Evolutionary conservation across 1,140 invertebrate species (phyloP).

Genomic region (Mycetomoellerius zeteki): DNA sequence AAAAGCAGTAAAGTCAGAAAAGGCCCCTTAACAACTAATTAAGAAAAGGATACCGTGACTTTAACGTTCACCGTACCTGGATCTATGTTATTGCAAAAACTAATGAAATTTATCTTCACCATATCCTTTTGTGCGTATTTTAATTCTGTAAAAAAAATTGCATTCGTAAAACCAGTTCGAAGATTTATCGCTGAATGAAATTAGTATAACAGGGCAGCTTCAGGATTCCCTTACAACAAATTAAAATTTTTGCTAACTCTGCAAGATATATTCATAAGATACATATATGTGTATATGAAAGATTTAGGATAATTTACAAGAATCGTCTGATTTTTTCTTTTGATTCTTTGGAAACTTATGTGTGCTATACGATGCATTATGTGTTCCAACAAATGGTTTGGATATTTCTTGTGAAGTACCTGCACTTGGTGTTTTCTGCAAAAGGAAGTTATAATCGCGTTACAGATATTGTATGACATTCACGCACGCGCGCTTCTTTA

Average conservation of each 20-base stretch:
- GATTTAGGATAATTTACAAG: conserved; percentile 7
- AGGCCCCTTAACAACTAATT: too few relatives aligned
- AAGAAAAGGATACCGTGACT: too few relatives aligned
- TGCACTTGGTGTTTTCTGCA: neutral
- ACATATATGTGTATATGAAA: conserved; percentile 9
- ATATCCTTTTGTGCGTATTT: too few relatives aligned
- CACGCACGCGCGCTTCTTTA: neutral
- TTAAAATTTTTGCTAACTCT: neutral
- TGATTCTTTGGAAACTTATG: neutral
- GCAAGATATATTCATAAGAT: neutral
- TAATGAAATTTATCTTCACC: too few relatives aligned
- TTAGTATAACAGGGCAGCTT: too few relatives aligned
- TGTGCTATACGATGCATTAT: too few relatives aligned
- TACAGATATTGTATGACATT: neutral
- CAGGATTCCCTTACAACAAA: neutral
- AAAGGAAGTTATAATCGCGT: neutral
- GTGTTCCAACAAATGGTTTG: neutral
- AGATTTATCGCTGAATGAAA: too few relatives aligned
- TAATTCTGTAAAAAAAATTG: too few relatives aligned
- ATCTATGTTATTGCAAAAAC: too few relatives aligned
- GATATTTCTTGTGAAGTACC: neutral
- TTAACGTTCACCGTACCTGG: too few relatives aligned
- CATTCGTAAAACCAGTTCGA: too few relatives aligned
- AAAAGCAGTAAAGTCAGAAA: too few relatives aligned
- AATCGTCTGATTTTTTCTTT: neutral